Evolutionary conservation across 64 coral and sea anemone genomes (phyloP), one percentile per base, ranked within the genome.

Genomic region (Pocillopora verrucosa): DNA sequence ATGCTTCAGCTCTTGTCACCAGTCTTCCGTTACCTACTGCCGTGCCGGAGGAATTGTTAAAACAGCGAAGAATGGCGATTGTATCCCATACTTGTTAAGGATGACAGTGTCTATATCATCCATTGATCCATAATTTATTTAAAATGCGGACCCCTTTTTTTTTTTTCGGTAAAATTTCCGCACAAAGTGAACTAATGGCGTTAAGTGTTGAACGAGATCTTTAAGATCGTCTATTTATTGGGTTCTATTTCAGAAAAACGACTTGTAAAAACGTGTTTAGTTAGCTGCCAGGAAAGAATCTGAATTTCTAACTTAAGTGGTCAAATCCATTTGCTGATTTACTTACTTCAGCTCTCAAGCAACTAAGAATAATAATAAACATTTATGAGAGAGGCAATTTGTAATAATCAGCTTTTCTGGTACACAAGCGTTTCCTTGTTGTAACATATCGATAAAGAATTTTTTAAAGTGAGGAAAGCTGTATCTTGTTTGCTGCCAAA

Each of bases 1-100:
- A 51, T 81, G 41, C 38, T 20, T 59, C 64, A 14, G 56, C 58
- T 35, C 51, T 91, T 20, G 57, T 91, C 34, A 91, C 80, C 41
- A 76, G 68, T 77, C 72, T 91, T 17, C 56, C 89, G 12, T 67
- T 91, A 16, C 57, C 74, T 16, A 84, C 89, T 58, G 58, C 72
- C 11, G 60, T 85, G 11, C 37, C 26, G 5, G 19, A 65, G 10
- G 72, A 17, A 17, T 63, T 62, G 37, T 74, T 91, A 11, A 59
- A 67, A 19, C 80, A 84, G 26, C 59, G 80, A 76, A 85, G 82
- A 51, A 63, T 85, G 15, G 63, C 82, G 10, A 72, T 85, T 41
- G 38, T 85, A 14, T 85, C 82, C 4, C 38, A 25, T 11, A 26
- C 70, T 17, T 72, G 13, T 25, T 83, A 34, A 77, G 56, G 10